These are phyloP conservation scores for Corythornis vintsioides DNA, from an alignment of 2,113 vertebrate genomes.

Conservation along the genomic window DNA sequence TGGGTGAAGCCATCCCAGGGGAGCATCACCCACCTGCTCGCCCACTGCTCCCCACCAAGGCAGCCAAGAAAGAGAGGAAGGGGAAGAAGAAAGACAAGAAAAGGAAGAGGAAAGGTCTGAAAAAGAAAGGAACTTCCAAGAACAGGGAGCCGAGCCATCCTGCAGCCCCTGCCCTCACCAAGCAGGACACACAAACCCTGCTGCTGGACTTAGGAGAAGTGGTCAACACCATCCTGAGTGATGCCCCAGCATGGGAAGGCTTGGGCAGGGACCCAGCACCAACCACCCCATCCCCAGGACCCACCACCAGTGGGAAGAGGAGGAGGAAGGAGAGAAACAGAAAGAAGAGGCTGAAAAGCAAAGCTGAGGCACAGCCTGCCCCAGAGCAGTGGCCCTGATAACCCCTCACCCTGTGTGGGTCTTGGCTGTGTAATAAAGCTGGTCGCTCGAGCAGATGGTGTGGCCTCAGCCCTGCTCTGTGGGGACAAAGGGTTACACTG, in stretches of 20 bases:
- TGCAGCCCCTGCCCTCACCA: background rate
- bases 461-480: background rate
- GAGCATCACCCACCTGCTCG: fast-evolving
- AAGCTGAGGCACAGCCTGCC: background rate
- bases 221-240: constrained; percentile 70
- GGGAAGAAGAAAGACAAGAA: constrained; percentile 69
- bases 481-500: fast-evolving
- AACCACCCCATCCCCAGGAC: background rate
- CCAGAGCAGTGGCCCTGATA: fast-evolving
- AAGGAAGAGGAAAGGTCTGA: constrained; percentile 75
- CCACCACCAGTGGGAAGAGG: background rate
- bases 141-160: background rate
- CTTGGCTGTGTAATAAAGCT: background rate
- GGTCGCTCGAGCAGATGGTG: background rate
- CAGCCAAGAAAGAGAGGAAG: constrained; percentile 60
- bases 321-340: constrained; percentile 38
- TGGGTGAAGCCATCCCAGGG: fast-evolving
- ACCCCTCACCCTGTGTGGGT: fast-evolving
- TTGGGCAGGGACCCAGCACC: background rate
- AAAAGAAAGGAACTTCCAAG: constrained; percentile 50
- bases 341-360: constrained; percentile 22
- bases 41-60: background rate
- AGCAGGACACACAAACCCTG: constrained; percentile 18
- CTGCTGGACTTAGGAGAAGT: constrained; percentile 38
- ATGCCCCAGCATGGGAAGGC: background rate